Evolutionary conservation across 2,888 invertebrate genomes (phyloP).

Genomic region (Meta bourneti): DNA sequence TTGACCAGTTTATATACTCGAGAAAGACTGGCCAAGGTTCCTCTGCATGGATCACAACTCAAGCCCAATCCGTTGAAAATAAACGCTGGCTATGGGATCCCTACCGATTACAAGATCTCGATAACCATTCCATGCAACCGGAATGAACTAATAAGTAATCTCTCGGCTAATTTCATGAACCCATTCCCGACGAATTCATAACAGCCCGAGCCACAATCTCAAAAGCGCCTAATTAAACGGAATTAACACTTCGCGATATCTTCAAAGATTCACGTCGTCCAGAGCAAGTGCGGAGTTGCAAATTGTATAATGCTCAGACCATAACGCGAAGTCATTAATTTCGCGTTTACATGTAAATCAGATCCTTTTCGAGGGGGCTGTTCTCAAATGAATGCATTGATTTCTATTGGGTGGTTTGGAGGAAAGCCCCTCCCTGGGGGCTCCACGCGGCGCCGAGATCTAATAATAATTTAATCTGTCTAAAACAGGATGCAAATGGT

Average conservation of each 20-base stretch:
- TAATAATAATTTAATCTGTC: not conserved
- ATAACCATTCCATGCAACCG: no score
- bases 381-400: not conserved
- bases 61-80: no score
- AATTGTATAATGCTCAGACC: not conserved
- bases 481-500: not conserved
- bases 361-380: not conserved
- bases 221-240: not conserved
- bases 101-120: no score
- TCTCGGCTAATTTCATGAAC: no score
- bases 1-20: no score
- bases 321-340: not conserved
- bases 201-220: no score
- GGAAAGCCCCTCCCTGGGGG: not conserved
- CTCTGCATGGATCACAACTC: no score
- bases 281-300: not conserved
- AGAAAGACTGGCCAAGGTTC: no score
- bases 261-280: not conserved
- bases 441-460: not conserved
- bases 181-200: no score
- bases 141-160: no score
- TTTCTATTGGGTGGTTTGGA: not conserved
- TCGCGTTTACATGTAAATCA: slow-evolving; percentile 1
- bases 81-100: no score
- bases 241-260: not conserved